Evolutionary conservation across 2,888 invertebrate species (phyloP), one percentile per base, ranked within the genome.

Genomic region (Alsophila aescularia): DNA sequence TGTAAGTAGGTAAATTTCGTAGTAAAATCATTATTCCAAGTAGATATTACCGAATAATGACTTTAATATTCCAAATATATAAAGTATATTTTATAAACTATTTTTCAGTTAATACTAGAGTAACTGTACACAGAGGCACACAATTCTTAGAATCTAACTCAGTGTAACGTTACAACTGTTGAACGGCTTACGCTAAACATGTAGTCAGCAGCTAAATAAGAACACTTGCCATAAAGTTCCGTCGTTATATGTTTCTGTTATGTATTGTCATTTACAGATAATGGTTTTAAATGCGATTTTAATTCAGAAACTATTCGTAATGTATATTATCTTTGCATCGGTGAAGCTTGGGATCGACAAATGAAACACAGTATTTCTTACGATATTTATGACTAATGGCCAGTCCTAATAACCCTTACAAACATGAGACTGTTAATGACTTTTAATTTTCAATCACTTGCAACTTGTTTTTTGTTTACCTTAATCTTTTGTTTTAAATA

Each of bases 81-180:
- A 60, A 60, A 52, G 61, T 66, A 65, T 62, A 64, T 62, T 64
- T 62, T 64, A 62, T 61, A 62, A 62, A 61, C 62, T 32, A 60
- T 59, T 66, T 40, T 52, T 75, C 61, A 36, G 73, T 71, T 81
- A 81, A 72, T 63, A 39, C 76, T 86, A 85, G 70, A 42, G 67
- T 81, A 27, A 39, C 85, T 90, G 83, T 88, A 90, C 84, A 89
- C 85, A 81, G 88, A 90, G 90, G 90, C 90, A 91, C 90, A 87
- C 88, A 81, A 85, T 89, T 70, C 87, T 90, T 90, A 89, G 60
- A 78, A 75, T 70, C 83, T 85, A 85, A 73, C 75, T 77, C 77
- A 61, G 62, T 67, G 47, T 54, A 50, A n/a, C 34, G n/a, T 41
- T 15, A 9, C 8, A 35, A 41, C 35, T 14, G 18, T 12, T 36